Percentiles rank a stretch among this genome's conserved stretches.
These are phyloP conservation scores for Novumbra hubbsi DNA, from an alignment of 2,797 vertebrate genomes.

Conservation along the genomic window DNA sequence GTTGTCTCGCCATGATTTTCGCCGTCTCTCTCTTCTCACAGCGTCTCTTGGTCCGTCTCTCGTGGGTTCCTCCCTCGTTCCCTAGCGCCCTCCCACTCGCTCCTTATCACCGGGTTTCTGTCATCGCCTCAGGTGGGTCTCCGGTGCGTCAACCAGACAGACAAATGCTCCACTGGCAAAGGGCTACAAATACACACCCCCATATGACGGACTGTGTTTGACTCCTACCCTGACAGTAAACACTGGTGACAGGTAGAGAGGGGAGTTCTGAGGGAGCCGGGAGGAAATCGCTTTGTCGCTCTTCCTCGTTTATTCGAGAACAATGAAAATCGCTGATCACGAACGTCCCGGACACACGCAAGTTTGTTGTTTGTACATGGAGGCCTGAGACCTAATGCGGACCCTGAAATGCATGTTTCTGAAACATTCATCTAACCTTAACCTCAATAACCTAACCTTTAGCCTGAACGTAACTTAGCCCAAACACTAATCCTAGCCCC, in stretches of 20 bases:
- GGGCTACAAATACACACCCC: conserved; percentile 59
- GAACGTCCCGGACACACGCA: conserved; percentile 25
- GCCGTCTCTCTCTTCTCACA: conserved; percentile 10
- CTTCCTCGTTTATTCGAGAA: conserved; percentile 34
- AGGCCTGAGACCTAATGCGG: not conserved
- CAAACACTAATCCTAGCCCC: no score
- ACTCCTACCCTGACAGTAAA: conserved; percentile 47
- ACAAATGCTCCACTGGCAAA: conserved; percentile 55
- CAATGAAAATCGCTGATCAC: conserved; percentile 56
- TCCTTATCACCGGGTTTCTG: conserved; percentile 3
- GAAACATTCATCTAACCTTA: no score
- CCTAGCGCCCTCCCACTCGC: not conserved
- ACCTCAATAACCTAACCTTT: no score
- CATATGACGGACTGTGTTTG: conserved; percentile 50
- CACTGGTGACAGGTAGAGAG: conserved; percentile 27
- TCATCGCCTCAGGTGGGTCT: conserved; percentile 51
- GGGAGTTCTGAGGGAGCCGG: not conserved
- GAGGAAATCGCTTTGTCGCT: conserved; percentile 10
- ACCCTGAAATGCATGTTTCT: not conserved
- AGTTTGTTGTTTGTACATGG: not conserved
- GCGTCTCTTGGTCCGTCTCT: not conserved
- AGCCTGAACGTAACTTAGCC: no score
- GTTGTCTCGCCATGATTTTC: not conserved
- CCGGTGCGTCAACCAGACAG: conserved; percentile 39
- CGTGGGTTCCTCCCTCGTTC: conserved; percentile 8